phyloP scores from a whole-genome alignment of 2,888 invertebrate species.

The Chymomyza caudatula region DNA sequence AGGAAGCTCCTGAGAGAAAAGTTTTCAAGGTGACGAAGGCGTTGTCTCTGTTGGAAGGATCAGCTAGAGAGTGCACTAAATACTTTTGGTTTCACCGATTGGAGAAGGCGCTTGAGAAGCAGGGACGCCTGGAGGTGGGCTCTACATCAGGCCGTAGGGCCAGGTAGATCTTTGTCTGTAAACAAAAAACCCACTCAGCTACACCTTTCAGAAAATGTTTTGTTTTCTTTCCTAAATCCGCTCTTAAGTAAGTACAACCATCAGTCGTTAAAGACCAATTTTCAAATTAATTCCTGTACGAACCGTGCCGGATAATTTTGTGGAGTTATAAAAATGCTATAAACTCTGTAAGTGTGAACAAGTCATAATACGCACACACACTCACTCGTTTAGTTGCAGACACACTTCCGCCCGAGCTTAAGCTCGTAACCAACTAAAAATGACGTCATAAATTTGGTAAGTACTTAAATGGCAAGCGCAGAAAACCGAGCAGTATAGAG shows the following conservation, averaged over 20 bases:
- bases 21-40: too few relatives aligned
- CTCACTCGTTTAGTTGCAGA: conserved; percentile 8
- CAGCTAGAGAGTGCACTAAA: too few relatives aligned
- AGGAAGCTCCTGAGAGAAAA: too few relatives aligned
- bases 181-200: too few relatives aligned
- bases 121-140: too few relatives aligned
- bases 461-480: conserved; percentile 39
- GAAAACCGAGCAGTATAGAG: conserved; percentile 3
- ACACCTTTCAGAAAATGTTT: too few relatives aligned
- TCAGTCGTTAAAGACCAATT: background rate
- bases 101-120: too few relatives aligned
- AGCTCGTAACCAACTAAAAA: conserved; percentile 44
- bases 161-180: too few relatives aligned
- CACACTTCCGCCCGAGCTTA: conserved; percentile 3
- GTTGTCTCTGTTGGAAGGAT: too few relatives aligned
- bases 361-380: conserved; percentile 26
- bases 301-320: background rate
- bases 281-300: background rate
- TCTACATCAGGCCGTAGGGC: too few relatives aligned
- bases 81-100: too few relatives aligned
- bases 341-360: conserved; percentile 11
- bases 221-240: conserved; percentile 6
- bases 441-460: conserved; percentile 64
- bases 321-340: conserved; percentile 3
- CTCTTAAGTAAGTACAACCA: background rate